These are phyloP conservation scores for Torymus texanus DNA, from an alignment of 2,888 invertebrate species.

Conservation along the genomic window DNA sequence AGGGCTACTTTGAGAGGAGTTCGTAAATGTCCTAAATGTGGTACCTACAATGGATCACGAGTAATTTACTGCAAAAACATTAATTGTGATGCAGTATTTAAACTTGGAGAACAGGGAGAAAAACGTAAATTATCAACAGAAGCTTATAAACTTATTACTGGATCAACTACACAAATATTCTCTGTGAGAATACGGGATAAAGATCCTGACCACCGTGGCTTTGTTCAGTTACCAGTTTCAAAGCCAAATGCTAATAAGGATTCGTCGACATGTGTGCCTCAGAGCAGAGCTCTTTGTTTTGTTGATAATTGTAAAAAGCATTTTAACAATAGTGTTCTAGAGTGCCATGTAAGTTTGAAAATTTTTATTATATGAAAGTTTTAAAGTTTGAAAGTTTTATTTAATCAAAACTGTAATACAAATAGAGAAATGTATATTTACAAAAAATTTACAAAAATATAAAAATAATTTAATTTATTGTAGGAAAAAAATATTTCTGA, in stretches of 20 bases:
- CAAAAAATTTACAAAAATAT: too few species aligned
- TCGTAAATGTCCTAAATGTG: constrained; percentile 85
- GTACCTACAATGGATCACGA: constrained; percentile 85
- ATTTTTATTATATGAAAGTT: constrained; percentile 4
- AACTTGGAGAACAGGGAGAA: constrained; percentile 76
- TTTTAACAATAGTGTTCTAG: constrained; percentile 77
- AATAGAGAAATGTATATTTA: too few species aligned
- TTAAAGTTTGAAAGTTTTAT: constrained; percentile 12
- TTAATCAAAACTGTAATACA: too few species aligned
- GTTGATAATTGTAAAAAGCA: constrained; percentile 78
- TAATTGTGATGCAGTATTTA: constrained; percentile 81
- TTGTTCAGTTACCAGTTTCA: constrained; percentile 79
- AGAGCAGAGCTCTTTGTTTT: constrained; percentile 76
- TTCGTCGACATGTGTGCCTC: constrained; percentile 72
- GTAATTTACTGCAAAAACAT: constrained; percentile 85
- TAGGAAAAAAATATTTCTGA: constrained; percentile 69
- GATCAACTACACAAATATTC: constrained; percentile 79
- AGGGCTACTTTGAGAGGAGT: constrained; percentile 83
- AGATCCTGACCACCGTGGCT: constrained; percentile 83
- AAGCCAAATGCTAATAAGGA: constrained; percentile 72
- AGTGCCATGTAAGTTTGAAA: constrained; percentile 76
- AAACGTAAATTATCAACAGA: constrained; percentile 78
- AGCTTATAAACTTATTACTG: constrained; percentile 81
- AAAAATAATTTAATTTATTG: too few species aligned
- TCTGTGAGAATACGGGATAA: constrained; percentile 83